phyloP scores from a whole-genome alignment of 2,797 vertebrate species.

The Alauda arvensis region DNA sequence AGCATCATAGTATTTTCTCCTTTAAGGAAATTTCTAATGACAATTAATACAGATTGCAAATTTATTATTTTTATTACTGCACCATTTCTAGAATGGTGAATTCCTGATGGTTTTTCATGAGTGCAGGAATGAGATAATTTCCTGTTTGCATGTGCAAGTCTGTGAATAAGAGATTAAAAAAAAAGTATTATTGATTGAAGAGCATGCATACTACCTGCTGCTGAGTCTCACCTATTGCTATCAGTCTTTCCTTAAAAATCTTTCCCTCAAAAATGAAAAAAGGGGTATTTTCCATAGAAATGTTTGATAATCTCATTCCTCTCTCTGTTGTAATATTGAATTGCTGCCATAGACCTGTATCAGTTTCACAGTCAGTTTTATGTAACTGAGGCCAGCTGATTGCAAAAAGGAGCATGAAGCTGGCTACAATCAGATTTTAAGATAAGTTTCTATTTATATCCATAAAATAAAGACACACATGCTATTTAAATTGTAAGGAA shows the following conservation, averaged over 20 bases:
- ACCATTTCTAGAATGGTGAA: not conserved
- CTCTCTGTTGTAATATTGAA: not conserved
- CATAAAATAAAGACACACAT: not conserved
- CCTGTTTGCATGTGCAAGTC: not conserved
- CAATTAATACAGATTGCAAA: not conserved
- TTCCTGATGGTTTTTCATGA: not conserved
- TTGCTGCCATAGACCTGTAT: not conserved
- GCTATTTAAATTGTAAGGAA: not conserved
- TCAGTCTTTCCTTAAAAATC: not conserved
- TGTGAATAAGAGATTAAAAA: not conserved
- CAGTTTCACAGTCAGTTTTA: not conserved
- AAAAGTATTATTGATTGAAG: not conserved
- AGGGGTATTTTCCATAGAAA: not conserved
- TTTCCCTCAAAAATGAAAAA: not conserved
- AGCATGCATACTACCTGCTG: not conserved
- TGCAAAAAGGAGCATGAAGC: not conserved
- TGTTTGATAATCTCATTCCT: not conserved
- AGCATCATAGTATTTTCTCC: not conserved
- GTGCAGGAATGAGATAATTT: not conserved
- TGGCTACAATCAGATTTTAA: not conserved
- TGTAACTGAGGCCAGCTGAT: not conserved
- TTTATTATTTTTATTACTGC: not conserved
- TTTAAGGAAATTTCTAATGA: not conserved
- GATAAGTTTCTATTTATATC: not conserved
- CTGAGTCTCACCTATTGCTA: conserved; percentile 11